These are phyloP conservation scores for Chorisops tibialis DNA, from an alignment of 2,888 invertebrate genomes.

Conservation along the genomic window DNA sequence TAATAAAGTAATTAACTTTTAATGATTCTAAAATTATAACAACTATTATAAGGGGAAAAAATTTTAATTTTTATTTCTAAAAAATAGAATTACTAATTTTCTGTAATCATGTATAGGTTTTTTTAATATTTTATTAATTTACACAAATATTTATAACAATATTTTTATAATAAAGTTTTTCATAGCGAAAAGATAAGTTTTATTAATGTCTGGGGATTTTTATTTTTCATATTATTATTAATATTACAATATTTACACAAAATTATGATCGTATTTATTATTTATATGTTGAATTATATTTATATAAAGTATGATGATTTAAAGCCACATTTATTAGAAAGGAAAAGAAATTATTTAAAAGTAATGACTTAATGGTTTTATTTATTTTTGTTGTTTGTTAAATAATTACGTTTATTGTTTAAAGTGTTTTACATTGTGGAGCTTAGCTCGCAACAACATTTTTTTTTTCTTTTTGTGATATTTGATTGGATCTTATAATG, in stretches of 20 bases:
- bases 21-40: too few relatives aligned
- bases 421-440: neutral
- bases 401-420: neutral
- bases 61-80: neutral
- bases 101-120: neutral
- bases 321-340: constrained; percentile 4
- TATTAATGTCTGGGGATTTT: neutral
- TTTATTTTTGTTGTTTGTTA: neutral
- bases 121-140: constrained; percentile 1
- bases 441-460: too few relatives aligned
- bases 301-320: neutral
- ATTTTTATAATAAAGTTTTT: neutral
- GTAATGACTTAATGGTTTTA: neutral
- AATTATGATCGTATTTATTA: neutral
- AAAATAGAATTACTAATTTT: neutral
- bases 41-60: neutral
- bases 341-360: constrained; percentile 1
- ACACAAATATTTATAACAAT: constrained; percentile 20
- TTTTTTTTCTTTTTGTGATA: too few relatives aligned
- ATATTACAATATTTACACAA: constrained; percentile 14
- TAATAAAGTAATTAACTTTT: too few relatives aligned
- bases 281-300: neutral
- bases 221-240: neutral
- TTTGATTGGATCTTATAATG: too few relatives aligned
- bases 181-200: neutral